Evolutionary conservation across 2,797 vertebrate genomes (phyloP).

Genomic region (Telmatherina bonti): DNA sequence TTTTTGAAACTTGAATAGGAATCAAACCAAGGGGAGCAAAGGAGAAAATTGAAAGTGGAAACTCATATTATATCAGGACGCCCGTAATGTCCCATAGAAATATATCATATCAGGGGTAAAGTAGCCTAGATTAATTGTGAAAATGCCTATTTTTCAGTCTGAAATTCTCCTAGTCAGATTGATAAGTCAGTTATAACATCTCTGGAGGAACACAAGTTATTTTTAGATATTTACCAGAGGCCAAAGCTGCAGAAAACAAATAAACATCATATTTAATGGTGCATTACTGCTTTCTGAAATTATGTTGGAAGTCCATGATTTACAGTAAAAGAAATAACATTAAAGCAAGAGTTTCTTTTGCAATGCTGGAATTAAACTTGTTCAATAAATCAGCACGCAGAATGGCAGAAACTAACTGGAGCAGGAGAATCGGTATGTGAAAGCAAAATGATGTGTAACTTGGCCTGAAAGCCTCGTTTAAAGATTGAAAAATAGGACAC

Average conservation of each 20-base stretch:
- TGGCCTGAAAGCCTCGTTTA: too few relatives aligned
- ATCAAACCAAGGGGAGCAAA: conserved; percentile 60
- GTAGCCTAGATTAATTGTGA: conserved; percentile 51
- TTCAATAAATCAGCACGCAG: background rate
- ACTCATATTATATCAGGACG: conserved; percentile 57
- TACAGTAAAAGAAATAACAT: background rate
- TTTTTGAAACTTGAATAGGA: conserved; percentile 77
- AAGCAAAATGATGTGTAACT: background rate
- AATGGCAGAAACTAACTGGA: too few relatives aligned
- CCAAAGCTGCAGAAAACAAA: background rate
- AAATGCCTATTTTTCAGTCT: conserved; percentile 32
- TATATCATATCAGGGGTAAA: conserved; percentile 52
- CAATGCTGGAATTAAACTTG: background rate
- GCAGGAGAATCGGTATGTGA: too few relatives aligned
- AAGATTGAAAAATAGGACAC: too few relatives aligned
- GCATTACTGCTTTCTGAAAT: background rate
- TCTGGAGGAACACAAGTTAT: background rate
- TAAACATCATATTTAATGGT: background rate
- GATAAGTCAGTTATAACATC: conserved; percentile 28
- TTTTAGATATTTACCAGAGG: background rate
- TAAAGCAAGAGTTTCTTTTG: background rate
- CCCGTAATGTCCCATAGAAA: conserved; percentile 46
- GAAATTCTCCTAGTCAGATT: conserved; percentile 16
- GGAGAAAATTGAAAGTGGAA: conserved; percentile 59
- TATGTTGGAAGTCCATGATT: background rate